Conservation (phyloP, 2,113 vertebrate species). For the Tyrannus savana region DNA sequence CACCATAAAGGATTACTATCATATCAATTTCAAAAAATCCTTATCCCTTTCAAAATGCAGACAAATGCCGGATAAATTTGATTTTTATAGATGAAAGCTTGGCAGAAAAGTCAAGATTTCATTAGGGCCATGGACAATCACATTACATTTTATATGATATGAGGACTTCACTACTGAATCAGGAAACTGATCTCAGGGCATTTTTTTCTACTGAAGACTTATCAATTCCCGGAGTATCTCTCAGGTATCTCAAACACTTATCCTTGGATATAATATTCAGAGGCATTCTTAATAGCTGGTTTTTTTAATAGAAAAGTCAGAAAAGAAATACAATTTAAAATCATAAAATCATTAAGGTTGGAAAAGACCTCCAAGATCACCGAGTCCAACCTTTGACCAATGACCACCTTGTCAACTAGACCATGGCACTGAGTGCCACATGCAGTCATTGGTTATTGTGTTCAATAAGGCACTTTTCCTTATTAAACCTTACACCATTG, state of each 20-base stretch:
- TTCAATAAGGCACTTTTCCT: not conserved
- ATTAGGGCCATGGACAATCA: slow-evolving; percentile 52
- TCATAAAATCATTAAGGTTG: fast-evolving
- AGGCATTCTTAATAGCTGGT: not conserved
- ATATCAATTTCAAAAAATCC: slow-evolving; percentile 4
- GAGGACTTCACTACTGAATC: slow-evolving; percentile 7
- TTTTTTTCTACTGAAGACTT: not conserved
- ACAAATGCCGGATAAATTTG: slow-evolving; percentile 52
- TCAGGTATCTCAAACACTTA: not conserved
- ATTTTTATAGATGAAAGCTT: slow-evolving; percentile 61
- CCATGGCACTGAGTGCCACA: not conserved
- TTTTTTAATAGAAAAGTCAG: slow-evolving; percentile 6
- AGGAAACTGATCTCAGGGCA: slow-evolving; percentile 24
- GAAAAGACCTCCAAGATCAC: not conserved
- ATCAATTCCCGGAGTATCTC: not conserved
- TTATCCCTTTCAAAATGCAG: slow-evolving; percentile 36
- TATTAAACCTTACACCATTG: not conserved
- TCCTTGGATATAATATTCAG: not conserved
- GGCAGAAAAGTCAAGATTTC: slow-evolving; percentile 47
- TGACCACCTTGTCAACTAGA: not conserved
- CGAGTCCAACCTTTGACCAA: not conserved
- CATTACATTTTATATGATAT: slow-evolving; percentile 45
- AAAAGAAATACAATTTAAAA: not conserved
- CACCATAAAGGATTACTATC: slow-evolving; percentile 22
- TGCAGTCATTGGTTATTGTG: not conserved